Conservation (phyloP, 2,888 invertebrate genomes). For the Tinea pellionella region DNA sequence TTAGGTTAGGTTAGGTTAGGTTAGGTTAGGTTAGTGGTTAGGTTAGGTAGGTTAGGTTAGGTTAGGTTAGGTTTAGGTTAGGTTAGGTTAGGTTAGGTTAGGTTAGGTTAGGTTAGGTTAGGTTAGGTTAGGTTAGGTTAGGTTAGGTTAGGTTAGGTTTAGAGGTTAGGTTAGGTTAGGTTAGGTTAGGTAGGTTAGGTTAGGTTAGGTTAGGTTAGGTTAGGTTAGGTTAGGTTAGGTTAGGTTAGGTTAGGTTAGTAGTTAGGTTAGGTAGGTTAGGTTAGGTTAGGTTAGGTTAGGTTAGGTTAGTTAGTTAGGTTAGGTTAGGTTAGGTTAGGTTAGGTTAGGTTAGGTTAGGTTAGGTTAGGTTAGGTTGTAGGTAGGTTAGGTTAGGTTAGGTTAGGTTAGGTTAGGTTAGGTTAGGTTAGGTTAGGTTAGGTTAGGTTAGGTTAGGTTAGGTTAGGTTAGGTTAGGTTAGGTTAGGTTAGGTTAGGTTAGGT, state of each 20-base stretch:
- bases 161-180: slow-evolving; percentile 17
- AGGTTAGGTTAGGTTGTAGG: slow-evolving; percentile 16
- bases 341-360: slow-evolving; percentile 13
- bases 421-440: slow-evolving; percentile 16
- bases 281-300: slow-evolving; percentile 16
- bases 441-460: slow-evolving; percentile 15
- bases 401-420: slow-evolving; percentile 17
- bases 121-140: slow-evolving; percentile 16
- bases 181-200: slow-evolving; percentile 16
- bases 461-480: slow-evolving; percentile 14
- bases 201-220: slow-evolving; percentile 16
- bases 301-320: slow-evolving; percentile 16
- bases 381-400: slow-evolving; percentile 16
- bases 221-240: slow-evolving; percentile 16
- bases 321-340: slow-evolving; percentile 17
- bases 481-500: slow-evolving; percentile 16
- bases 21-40: too few relatives aligned
- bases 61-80: slow-evolving; percentile 17
- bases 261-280: slow-evolving; percentile 16
- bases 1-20: slow-evolving; percentile 22
- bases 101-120: slow-evolving; percentile 17
- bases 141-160: slow-evolving; percentile 18
- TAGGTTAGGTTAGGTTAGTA: slow-evolving; percentile 16
- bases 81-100: slow-evolving; percentile 15
- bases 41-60: slow-evolving; percentile 18